Base-by-base conservation (phyloP, 2,113 vertebrate genomes). In the Albula goreensis region DNA sequence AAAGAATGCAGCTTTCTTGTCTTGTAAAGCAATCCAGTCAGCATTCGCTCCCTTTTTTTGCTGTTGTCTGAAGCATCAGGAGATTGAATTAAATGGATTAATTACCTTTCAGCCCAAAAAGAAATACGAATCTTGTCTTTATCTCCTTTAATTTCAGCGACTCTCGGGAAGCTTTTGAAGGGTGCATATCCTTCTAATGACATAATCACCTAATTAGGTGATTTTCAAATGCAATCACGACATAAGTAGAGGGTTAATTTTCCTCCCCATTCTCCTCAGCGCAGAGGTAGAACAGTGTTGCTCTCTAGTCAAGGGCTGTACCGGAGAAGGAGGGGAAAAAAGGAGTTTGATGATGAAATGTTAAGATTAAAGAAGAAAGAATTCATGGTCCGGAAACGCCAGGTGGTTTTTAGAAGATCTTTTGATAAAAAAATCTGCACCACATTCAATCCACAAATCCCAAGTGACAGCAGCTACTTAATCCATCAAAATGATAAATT, bases 191-290 rank as follows among this genome's bases (percentile, higher is more conserved):
- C 91, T 92, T 94, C 96, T 97, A 98, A 97, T 97, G 96, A 97
- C 96, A 98, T 98, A 98, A 99, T 98, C 95, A 92, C 95, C 94
- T 97, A 96, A 98, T 98, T 97, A 98, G 96, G 93, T 92, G 94
- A 95, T 94, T 96, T 96, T 96, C 95, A 93, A 95, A 96, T 94
- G 92, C 94, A 93, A 94, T 95, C 90, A 93, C 91, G 89, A 91
- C 93, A 93, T 90, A 95, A 96, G 90, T 92, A 93, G 93, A 92
- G 93, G 94, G 94, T 93, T 96, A 93, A 95, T 95, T 96, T 95
- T 93, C 94, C 92, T 94, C 92, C 86, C 88, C 25, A 78, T 94
- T 91, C 94, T 89, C 90, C 91, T 95, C 92, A 92, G 95, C 93
- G 86, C 90, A 91, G 91, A 91, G 91, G 93, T 93, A 94, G 92